These are phyloP conservation scores for Daboia siamensis DNA, from an alignment of 2,113 vertebrate genomes.

Conservation along the genomic window DNA sequence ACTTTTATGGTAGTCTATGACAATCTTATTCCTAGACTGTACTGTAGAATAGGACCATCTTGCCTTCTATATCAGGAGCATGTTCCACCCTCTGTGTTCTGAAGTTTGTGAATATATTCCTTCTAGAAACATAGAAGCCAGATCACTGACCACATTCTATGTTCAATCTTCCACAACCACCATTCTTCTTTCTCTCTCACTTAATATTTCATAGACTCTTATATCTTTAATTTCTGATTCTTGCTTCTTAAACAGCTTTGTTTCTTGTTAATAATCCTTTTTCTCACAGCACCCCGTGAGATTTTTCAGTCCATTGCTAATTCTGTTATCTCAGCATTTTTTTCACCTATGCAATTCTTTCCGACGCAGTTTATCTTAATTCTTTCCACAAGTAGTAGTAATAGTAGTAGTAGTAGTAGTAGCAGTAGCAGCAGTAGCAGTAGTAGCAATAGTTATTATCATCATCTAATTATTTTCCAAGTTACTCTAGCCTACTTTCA, in stretches of 20 bases:
- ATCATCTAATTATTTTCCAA: not conserved
- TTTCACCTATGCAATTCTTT: not conserved
- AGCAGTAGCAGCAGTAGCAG: too few species aligned
- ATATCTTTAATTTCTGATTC: not conserved
- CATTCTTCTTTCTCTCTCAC: not conserved
- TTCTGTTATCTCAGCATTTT: not conserved
- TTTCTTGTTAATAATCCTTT: not conserved
- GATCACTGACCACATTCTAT: not conserved
- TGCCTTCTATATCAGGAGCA: not conserved
- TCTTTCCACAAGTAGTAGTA: not conserved
- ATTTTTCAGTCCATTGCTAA: not conserved
- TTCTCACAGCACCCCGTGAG: not conserved
- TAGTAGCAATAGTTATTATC: too few species aligned
- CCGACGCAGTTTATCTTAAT: not conserved
- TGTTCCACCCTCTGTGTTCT: not conserved
- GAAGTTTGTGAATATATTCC: not conserved
- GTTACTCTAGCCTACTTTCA: not conserved
- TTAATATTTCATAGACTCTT: not conserved
- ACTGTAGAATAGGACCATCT: not conserved
- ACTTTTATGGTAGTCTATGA: not conserved
- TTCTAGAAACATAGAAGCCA: not conserved
- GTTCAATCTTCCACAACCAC: not conserved
- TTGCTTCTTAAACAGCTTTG: not conserved
- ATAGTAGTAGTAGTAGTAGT: too few species aligned
- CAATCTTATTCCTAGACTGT: not conserved